Conservation (phyloP, 2,888 invertebrate genomes). For the Tillus elongatus region DNA sequence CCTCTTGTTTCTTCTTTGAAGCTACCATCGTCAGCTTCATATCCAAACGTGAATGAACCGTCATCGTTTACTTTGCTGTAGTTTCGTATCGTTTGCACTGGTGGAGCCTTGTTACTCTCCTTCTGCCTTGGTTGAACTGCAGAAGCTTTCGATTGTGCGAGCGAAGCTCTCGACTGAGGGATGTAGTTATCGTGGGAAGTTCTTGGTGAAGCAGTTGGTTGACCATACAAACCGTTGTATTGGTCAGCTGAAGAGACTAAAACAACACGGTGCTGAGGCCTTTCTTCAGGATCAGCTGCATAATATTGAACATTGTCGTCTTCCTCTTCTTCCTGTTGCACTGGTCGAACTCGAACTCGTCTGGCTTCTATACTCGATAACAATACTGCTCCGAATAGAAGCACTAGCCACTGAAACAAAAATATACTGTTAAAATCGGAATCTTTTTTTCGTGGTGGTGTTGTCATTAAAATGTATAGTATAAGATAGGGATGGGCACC, state of each 20-base stretch:
- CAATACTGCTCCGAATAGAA: conserved; percentile 20
- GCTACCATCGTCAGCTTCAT: conserved; percentile 76
- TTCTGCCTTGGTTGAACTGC: conserved; percentile 39
- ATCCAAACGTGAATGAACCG: conserved; percentile 76
- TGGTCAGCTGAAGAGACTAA: conserved; percentile 41
- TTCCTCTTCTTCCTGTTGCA: conserved; percentile 41
- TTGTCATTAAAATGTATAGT: too few species aligned
- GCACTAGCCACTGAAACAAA: conserved; percentile 28
- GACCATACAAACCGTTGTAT: conserved; percentile 44
- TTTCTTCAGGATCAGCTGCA: conserved; percentile 40
- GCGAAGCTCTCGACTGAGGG: conserved; percentile 27
- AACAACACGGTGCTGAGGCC: conserved; percentile 33
- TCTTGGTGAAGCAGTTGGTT: conserved; percentile 36
- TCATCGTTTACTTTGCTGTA: conserved; percentile 78
- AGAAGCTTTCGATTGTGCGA: conserved; percentile 29
- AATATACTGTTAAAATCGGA: too few species aligned
- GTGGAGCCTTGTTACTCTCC: conserved; percentile 56
- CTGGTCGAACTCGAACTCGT: conserved; percentile 45
- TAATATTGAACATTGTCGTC: conserved; percentile 42
- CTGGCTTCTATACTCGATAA: conserved; percentile 42
- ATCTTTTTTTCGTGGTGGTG: too few species aligned
- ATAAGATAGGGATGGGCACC: too few species aligned
- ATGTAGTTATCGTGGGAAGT: conserved; percentile 35
- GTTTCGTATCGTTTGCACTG: conserved; percentile 73
- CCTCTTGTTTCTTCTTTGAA: conserved; percentile 82